Conservation (phyloP, 2,113 vertebrate species). For the Smithornis capensis region DNA sequence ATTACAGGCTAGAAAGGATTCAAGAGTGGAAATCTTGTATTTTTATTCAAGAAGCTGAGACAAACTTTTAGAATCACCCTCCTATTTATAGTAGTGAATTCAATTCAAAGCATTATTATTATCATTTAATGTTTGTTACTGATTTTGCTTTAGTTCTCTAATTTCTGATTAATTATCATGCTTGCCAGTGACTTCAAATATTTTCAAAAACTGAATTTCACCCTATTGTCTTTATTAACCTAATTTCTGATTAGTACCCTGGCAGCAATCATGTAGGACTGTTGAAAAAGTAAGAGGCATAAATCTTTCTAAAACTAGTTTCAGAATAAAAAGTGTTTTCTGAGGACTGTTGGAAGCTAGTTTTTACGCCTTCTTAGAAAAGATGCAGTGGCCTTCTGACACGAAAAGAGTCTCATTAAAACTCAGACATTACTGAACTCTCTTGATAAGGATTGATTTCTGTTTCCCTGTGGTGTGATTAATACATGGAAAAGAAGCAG, state of each 20-base stretch:
- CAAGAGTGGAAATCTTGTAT: background rate
- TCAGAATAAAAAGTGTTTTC: background rate
- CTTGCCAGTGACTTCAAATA: background rate
- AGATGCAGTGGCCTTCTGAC: background rate
- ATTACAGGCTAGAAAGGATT: background rate
- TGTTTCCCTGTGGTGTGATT: constrained; percentile 21
- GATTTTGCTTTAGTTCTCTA: background rate
- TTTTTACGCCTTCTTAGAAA: background rate
- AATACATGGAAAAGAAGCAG: constrained; percentile 5
- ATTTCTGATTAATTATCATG: background rate
- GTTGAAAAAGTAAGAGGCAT: background rate
- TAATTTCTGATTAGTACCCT: background rate
- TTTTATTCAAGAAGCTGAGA: background rate
- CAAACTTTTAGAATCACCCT: background rate
- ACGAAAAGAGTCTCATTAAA: constrained; percentile 38
- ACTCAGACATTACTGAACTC: background rate
- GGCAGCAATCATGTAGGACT: background rate
- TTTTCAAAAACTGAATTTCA: background rate
- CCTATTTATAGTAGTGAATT: background rate
- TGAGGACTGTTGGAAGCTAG: background rate
- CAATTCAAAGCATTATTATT: background rate
- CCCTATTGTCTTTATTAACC: background rate
- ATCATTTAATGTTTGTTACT: background rate
- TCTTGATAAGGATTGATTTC: constrained; percentile 36
- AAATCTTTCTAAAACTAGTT: background rate